These are phyloP conservation scores for Asbolus verrucosus DNA, from an alignment of 1,140 invertebrate species.

Conservation along the genomic window DNA sequence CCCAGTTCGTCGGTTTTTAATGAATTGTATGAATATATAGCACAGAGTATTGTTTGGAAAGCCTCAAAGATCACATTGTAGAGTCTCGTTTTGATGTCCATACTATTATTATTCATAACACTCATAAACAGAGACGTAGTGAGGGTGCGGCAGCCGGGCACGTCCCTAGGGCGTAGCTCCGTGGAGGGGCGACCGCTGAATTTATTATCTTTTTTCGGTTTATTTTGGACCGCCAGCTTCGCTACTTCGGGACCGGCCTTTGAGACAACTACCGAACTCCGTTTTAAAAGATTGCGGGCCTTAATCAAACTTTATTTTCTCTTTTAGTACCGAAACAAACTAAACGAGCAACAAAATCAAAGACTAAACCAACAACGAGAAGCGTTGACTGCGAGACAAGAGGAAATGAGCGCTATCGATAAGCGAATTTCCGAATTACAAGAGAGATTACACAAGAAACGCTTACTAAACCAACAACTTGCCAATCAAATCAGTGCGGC, in stretches of 20 bases:
- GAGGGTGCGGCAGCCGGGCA: slow-evolving; percentile 1
- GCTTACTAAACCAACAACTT: slow-evolving; percentile 87
- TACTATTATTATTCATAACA: slow-evolving; percentile 18
- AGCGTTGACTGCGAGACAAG: slow-evolving; percentile 85
- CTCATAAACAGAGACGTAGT: slow-evolving; percentile 5
- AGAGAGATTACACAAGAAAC: slow-evolving; percentile 87
- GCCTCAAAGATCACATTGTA: neutral
- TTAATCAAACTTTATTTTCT: too few relatives aligned
- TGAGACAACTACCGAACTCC: too few relatives aligned
- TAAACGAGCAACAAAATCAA: slow-evolving; percentile 94
- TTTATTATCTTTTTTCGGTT: neutral
- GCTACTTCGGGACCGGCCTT: too few relatives aligned
- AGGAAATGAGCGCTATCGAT: slow-evolving; percentile 92
- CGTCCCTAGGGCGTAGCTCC: slow-evolving; percentile 3
- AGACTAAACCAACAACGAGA: slow-evolving; percentile 88
- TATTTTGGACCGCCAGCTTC: neutral
- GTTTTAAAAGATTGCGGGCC: too few relatives aligned
- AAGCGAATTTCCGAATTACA: slow-evolving; percentile 93
- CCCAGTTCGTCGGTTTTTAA: too few relatives aligned
- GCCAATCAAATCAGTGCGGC: slow-evolving; percentile 77
- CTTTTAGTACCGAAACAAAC: slow-evolving; percentile 93
- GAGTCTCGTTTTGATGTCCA: slow-evolving; percentile 7
- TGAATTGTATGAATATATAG: too few relatives aligned
- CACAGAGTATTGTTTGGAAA: too few relatives aligned
- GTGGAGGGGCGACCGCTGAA: neutral